A percentile compares a stretch with the other conserved stretches of the same genome.
phyloP scores from a whole-genome alignment of 2,888 invertebrate species.

The Drosophila ezoana region DNA sequence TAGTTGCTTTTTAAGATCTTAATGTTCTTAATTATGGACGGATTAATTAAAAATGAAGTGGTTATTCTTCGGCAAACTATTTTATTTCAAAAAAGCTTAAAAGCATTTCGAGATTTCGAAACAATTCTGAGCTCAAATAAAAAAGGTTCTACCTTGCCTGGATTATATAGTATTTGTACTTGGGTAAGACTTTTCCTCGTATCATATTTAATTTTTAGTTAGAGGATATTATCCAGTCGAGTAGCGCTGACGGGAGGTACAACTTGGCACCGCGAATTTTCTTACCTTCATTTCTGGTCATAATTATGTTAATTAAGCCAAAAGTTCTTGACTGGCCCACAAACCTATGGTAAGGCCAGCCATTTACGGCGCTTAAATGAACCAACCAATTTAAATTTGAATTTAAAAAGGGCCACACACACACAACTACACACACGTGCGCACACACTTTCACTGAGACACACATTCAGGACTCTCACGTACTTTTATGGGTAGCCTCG shows the following conservation, averaged over 20 bases:
- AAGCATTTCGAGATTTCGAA: no score
- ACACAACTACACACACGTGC: background rate
- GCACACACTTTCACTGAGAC: background rate
- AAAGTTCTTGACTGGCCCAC: conserved; percentile 35
- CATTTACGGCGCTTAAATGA: conserved; percentile 63
- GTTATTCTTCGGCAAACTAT: no score
- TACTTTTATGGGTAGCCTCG: conserved; percentile 46
- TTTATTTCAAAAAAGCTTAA: no score
- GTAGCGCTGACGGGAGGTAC: no score
- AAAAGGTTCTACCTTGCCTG: no score
- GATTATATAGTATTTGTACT: no score
- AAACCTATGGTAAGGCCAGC: conserved; percentile 45
- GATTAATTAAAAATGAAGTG: no score
- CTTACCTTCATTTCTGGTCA: conserved; percentile 24
- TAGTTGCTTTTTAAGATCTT: no score
- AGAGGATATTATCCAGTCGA: background rate
- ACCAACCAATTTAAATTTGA: conserved; percentile 76
- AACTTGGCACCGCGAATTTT: background rate
- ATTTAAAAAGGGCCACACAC: conserved; percentile 57
- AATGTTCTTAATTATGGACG: no score
- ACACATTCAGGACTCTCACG: conserved; percentile 32
- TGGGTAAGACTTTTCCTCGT: no score
- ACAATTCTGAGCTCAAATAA: no score
- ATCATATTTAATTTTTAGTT: background rate
- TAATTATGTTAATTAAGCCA: conserved; percentile 71